Conservation (phyloP, 1,140 invertebrate genomes). For the Conus betulinus region DNA sequence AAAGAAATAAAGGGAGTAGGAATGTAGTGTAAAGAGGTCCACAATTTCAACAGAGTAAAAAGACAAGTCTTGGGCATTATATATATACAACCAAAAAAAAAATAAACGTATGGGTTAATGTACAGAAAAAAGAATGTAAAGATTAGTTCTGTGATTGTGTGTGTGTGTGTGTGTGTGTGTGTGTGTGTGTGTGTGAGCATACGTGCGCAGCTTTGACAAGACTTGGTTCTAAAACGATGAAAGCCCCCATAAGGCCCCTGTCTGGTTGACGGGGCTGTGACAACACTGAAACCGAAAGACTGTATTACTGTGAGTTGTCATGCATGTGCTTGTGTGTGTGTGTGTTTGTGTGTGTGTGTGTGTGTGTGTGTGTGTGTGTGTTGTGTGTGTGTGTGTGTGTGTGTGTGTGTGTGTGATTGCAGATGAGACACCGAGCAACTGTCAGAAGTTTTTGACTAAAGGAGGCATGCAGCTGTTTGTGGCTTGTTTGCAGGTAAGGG, state of each 20-base stretch:
- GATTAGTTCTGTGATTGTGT: not conserved
- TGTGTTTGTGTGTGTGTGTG: not conserved
- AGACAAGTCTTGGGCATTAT: no score
- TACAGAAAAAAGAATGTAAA: not conserved
- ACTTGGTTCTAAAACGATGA: no score
- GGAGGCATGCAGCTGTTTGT: constrained; percentile 92
- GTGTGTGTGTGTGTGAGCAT: not conserved
- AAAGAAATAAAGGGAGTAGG: no score
- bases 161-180: not conserved
- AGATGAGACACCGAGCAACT: constrained; percentile 95
- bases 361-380: not conserved
- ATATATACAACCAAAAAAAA: no score
- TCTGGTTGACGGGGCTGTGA: no score
- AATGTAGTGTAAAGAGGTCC: no score
- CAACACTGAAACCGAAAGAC: no score
- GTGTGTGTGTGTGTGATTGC: constrained; percentile 34
- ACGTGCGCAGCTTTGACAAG: not conserved
- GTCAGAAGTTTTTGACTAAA: constrained; percentile 89
- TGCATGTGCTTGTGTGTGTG: constrained; percentile 3
- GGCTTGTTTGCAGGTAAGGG: constrained; percentile 81
- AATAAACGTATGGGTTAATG: no score
- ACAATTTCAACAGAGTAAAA: no score
- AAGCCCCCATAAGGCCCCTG: no score
- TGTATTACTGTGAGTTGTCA: not conserved
- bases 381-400: constrained; percentile 10